These are phyloP conservation scores for Drosophila sp. DNA, from an alignment of 1,140 invertebrate genomes.

Conservation along the genomic window DNA sequence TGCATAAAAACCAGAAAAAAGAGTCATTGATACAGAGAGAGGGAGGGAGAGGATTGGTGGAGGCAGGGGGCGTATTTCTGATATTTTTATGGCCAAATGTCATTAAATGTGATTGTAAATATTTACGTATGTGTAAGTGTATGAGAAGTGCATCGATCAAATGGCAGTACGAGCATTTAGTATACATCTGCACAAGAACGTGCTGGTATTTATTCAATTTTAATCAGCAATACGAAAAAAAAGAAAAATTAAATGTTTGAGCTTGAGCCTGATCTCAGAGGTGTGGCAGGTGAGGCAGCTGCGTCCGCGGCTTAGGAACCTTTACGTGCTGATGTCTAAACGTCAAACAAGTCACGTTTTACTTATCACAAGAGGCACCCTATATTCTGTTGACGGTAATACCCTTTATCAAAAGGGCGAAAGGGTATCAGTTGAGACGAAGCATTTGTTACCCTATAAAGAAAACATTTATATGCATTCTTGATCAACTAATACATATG, in stretches of 20 bases:
- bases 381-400: constrained; percentile 5
- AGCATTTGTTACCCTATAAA: too few relatives aligned
- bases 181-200: constrained; percentile 54
- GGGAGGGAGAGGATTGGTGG: background rate
- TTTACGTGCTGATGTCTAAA: constrained; percentile 75
- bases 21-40: constrained; percentile 9
- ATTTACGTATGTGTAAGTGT: constrained; percentile 31
- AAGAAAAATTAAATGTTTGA: constrained; percentile 23
- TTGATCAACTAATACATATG: too few relatives aligned
- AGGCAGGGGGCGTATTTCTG: background rate
- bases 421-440: background rate
- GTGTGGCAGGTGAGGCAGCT: constrained; percentile 23
- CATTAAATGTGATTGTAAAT: constrained; percentile 72
- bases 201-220: constrained; percentile 71
- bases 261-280: constrained; percentile 56
- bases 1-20: constrained; percentile 54
- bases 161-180: constrained; percentile 60
- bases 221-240: constrained; percentile 41
- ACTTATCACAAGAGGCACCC: constrained; percentile 41
- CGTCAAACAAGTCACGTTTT: constrained; percentile 70
- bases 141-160: constrained; percentile 63
- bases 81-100: constrained; percentile 59
- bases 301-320: constrained; percentile 59
- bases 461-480: too few relatives aligned
- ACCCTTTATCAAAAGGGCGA: background rate